Evolutionary conservation across 2,888 invertebrate genomes (phyloP), one percentile per base, ranked within the genome.

Genomic region (Morpho achilles): DNA sequence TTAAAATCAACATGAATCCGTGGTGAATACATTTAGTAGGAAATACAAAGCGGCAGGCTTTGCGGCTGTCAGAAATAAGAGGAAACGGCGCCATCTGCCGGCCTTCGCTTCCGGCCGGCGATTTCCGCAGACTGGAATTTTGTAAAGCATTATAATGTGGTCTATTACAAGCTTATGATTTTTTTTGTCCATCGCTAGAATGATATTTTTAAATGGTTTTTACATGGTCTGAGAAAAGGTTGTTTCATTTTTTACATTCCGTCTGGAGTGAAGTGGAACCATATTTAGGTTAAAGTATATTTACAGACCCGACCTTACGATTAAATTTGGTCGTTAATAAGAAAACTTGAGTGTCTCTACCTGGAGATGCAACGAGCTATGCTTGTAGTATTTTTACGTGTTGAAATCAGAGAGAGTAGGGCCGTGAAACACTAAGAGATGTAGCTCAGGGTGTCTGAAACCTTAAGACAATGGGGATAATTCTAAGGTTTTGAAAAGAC

Each of bases 51-150:
- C 75, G 76, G 69, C 76, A 73, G 82, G 82, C 84, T 84, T 82
- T 85, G 83, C 82, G 73, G 79, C 74, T 86, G 84, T 85, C 83
- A 83, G 82, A 81, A 87, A 87, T 86, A 86, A 87, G 85, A 87
- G 85, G 82, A 87, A 77, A 74, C 73, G 69, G 75, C 79, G 84
- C 80, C 87, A 87, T 85, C 85, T 87, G 87, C 72, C 73, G 80
- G 67, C 66, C 75, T 74, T 77, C 74, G 75, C 77, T 76, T 78
- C 76, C 79, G 79, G 73, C 68, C 70, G 70, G 73, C 72, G 75
- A 80, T 79, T 82, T 86, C 80, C 84, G 81, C 62, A 61, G 67
- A 80, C 62, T 51, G 80, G 84, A 84, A 86, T 80, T 84, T 83
- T 84, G 79, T 85, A 84, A 75, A 77, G 78, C 67, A 75, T 78